Conservation (phyloP, 2,113 vertebrate species). For the Microtus oregoni region DNA sequence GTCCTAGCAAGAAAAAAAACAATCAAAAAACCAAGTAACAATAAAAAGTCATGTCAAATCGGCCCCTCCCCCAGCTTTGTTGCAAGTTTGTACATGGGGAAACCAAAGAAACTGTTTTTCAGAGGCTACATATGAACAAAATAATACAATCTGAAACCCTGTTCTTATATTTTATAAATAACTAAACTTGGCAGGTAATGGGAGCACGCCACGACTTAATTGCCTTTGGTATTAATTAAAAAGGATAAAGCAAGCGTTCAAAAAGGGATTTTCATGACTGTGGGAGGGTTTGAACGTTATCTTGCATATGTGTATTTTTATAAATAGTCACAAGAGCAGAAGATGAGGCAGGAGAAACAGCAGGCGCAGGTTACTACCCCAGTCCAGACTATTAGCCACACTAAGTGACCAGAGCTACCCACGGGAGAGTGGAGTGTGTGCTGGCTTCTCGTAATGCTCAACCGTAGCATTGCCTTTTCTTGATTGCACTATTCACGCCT, state of each 20-base stretch:
- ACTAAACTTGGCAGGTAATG: conserved; percentile 78
- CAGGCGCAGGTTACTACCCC: background rate
- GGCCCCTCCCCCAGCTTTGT: background rate
- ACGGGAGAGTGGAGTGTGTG: background rate
- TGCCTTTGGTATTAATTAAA: conserved; percentile 77
- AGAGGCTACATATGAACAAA: conserved; percentile 23
- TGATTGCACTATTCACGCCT: background rate
- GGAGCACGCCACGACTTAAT: conserved; percentile 62
- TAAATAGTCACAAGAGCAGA: conserved; percentile 45
- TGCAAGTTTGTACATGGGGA: background rate
- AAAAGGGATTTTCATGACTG: conserved; percentile 56
- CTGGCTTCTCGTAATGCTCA: background rate
- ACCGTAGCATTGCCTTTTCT: background rate
- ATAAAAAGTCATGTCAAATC: background rate
- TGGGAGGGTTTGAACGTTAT: conserved; percentile 64
- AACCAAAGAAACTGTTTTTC: conserved; percentile 60
- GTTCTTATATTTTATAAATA: conserved; percentile 76
- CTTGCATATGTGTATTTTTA: background rate
- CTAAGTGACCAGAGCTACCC: background rate
- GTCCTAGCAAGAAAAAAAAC: background rate
- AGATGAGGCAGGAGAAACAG: background rate
- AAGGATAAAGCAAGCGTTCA: conserved; percentile 65
- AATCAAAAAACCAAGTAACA: background rate
- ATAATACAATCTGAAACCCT: conserved; percentile 9
- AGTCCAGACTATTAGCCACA: background rate